Base-by-base conservation (phyloP, 1,140 invertebrate genomes). In the Eubasilissa regina region DNA sequence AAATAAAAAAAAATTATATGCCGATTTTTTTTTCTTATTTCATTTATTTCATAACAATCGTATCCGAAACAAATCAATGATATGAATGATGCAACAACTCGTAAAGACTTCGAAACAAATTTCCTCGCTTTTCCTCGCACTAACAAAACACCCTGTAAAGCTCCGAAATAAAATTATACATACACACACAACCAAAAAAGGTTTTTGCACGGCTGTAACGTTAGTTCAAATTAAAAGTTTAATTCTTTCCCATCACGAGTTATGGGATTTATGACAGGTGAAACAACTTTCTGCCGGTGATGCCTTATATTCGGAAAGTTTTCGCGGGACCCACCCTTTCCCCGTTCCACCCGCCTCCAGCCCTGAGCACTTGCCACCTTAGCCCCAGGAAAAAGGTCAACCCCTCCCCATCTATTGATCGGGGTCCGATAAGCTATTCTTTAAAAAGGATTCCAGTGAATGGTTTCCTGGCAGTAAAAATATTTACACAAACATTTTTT, bases 241-340 rank as follows among this genome's bases (percentile, higher is more conserved):
- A 68, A 47, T 45, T 68, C 45, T n/a, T 68, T 45, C n/a, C 60
- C 55, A 35, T 51, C 25, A 25, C 13, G 35, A 68, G 64, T 68
- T 68, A n/a, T 15, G 19, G 15, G 44, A 68, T 47, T 68, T 68
- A 68, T 58, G 48, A 58, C 51, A 45, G 72, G 70, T 55, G 53
- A 43, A 56, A 44, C 35, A 58, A 58, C 51, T 60, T 75, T 58
- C 53, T 58, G 19, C 48, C 15, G 19, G 43, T 53, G 51, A 73
- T 73, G 70, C 21, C 43, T 75, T 75, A 58, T 75, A 75, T 75
- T 75, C 53, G 72, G 35, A 75, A 75, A 75, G 72, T 75, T 73
- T n/a, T 10, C 11, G 21, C 21, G 47, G 15, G 19, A 13, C 25
- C 60, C 35, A 13, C 12, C 35, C 58, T 21, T 13, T 6, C 13